Base-by-base conservation (phyloP, 2,113 vertebrate genomes). In the Pygoscelis antarcticus region DNA sequence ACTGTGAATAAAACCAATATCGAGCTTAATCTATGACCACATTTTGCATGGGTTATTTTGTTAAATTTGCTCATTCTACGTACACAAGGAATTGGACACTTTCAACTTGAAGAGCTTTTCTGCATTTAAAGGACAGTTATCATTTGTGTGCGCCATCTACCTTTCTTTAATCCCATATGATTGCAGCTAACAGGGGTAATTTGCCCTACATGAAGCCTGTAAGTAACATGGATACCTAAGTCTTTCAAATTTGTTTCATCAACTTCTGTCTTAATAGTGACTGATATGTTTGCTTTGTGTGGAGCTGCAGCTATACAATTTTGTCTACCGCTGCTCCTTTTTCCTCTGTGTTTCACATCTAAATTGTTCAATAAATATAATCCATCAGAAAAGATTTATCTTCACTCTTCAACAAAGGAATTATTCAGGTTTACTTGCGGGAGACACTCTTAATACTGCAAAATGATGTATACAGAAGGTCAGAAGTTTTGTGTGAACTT, bases 201-300 rank as follows among this genome's bases (percentile, higher is more conserved):
- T 95, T 91, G 83, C 80, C 65, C 74, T 64, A 40, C 27, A 42
- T 49, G 77, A 84, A 78, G 47, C 76, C 84, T 91, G 72, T 83
- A 90, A 94, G 93, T 46, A 88, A 94, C 90, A 66, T 3, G 32
- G 89, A 94, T 75, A 95, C n/a, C 47, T 13, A 75, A 83, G 60
- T 86, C 77, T 95, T 96, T 87, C 36, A 68, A 92, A 87, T 75
- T 49, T 89, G 88, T 68, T 84, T 94, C 88, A 83, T 93, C 80
- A 94, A 49, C 72, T 77, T 85, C 83, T 92, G 27, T 83, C 87
- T 92, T 96, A 84, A 91, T 64, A 96, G 93, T 91, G 83, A 94
- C 66, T 79, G 93, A 95, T 96, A 87, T 2, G 32, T 86, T 88
- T 95, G 85, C 78, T 88, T 91, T 72, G 81, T 64, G 71, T 38